Conservation (phyloP, 1,140 invertebrate species). For the Centruroides sculpturatus region DNA sequence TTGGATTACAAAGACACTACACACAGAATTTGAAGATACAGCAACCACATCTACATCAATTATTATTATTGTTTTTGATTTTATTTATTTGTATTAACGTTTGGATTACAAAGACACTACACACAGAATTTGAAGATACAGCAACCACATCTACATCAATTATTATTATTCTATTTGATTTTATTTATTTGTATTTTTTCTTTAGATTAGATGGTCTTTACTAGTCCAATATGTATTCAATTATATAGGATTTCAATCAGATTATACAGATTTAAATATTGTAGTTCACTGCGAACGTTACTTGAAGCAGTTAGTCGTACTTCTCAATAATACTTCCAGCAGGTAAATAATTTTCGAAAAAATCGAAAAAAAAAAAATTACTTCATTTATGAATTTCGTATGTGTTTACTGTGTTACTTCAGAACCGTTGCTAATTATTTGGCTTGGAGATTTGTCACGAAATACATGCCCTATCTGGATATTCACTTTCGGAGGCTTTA, state of each 20-base stretch:
- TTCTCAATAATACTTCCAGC: constrained; percentile 27
- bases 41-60: too few species aligned
- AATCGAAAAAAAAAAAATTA: neutral
- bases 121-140: too few species aligned
- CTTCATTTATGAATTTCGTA: neutral
- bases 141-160: too few species aligned
- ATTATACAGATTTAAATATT: constrained; percentile 26
- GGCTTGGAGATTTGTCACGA: constrained; percentile 39
- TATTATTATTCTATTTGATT: too few species aligned
- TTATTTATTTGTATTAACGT: too few species aligned
- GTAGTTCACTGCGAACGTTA: constrained; percentile 37
- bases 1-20: too few species aligned
- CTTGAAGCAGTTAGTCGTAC: constrained; percentile 29
- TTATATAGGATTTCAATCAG: constrained; percentile 20
- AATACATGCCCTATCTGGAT: constrained; percentile 36
- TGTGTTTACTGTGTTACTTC: neutral
- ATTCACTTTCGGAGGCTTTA: constrained; percentile 33
- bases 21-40: too few species aligned
- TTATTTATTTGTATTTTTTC: constrained; percentile 5
- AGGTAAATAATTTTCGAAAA: constrained; percentile 18
- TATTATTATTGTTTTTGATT: too few species aligned
- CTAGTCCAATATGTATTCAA: constrained; percentile 29
- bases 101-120: too few species aligned
- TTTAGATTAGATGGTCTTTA: constrained; percentile 33
- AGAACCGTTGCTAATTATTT: constrained; percentile 40